A percentile compares a stretch with the other conserved stretches of the same genome.
phyloP scores from a whole-genome alignment of 2,888 invertebrate species.

The Helobdella robusta region DNA sequence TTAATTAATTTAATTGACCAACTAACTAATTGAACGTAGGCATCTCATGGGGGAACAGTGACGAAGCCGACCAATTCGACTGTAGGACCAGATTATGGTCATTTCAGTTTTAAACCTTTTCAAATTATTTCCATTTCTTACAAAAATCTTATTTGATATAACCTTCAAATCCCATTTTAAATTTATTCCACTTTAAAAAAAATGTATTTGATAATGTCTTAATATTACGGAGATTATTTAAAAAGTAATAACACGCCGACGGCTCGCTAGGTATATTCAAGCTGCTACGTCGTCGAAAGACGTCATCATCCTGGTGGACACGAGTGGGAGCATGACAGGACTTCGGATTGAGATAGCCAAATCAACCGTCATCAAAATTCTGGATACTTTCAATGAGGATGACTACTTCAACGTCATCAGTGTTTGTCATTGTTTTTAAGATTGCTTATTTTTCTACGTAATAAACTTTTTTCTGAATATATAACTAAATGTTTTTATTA shows the following conservation, averaged over 20 bases:
- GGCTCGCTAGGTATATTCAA: constrained; percentile 65
- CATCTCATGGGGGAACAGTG: constrained; percentile 13
- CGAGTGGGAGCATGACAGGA: constrained; percentile 93
- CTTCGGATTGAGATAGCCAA: constrained; percentile 78
- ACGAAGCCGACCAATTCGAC: constrained; percentile 68
- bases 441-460: no score
- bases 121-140: neutral
- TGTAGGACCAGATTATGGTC: constrained; percentile 88
- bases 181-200: no score
- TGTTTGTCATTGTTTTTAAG: constrained; percentile 40
- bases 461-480: no score
- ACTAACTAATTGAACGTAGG: no score
- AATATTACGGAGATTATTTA: no score
- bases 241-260: neutral
- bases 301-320: constrained; percentile 84
- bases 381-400: constrained; percentile 92
- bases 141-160: no score
- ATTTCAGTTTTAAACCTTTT: constrained; percentile 15
- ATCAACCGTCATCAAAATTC: constrained; percentile 73
- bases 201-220: no score
- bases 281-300: constrained; percentile 96
- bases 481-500: no score
- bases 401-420: constrained; percentile 88
- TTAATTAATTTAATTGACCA: no score
- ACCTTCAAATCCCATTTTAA: no score